Evolutionary conservation across 2,888 invertebrate species (phyloP).

Genomic region (Melanophora roralis): DNA sequence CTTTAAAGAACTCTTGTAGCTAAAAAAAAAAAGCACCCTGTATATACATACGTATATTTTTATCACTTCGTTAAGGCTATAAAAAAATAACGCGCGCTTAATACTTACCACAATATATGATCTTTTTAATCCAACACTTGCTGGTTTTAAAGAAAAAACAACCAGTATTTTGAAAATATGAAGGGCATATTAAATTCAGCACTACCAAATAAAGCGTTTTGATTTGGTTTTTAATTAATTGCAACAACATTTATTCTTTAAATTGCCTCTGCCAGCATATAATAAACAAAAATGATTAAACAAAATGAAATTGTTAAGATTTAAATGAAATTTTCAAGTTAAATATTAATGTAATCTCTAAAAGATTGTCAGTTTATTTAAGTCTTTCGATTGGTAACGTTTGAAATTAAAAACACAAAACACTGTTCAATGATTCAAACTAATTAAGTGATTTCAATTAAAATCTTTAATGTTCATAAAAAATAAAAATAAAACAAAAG

Average conservation of each 20-base stretch:
- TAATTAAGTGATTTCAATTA: too few species aligned
- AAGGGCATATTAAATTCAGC: too few species aligned
- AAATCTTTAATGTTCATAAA: not conserved
- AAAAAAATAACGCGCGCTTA: too few species aligned
- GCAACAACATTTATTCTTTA: slow-evolving; percentile 5
- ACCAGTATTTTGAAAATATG: too few species aligned
- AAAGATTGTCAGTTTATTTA: slow-evolving; percentile 39
- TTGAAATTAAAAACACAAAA: slow-evolving; percentile 7
- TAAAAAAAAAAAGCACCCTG: too few species aligned
- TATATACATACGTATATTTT: too few species aligned
- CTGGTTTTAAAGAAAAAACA: too few species aligned
- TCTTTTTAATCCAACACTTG: too few species aligned
- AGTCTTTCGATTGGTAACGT: slow-evolving; percentile 20
- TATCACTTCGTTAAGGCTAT: too few species aligned
- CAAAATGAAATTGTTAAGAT: slow-evolving; percentile 19
- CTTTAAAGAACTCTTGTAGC: too few species aligned
- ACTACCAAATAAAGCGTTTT: not conserved
- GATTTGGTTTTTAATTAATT: not conserved
- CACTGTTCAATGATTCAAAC: not conserved
- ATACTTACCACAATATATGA: too few species aligned
- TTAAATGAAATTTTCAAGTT: slow-evolving; percentile 21
- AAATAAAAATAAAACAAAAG: not conserved
- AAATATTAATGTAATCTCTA: slow-evolving; percentile 33
- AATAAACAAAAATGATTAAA: slow-evolving; percentile 19
- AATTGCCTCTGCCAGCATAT: slow-evolving; percentile 15